Evolutionary conservation across 2,797 vertebrate species (phyloP).

Genomic region (Dryobates pubescens): DNA sequence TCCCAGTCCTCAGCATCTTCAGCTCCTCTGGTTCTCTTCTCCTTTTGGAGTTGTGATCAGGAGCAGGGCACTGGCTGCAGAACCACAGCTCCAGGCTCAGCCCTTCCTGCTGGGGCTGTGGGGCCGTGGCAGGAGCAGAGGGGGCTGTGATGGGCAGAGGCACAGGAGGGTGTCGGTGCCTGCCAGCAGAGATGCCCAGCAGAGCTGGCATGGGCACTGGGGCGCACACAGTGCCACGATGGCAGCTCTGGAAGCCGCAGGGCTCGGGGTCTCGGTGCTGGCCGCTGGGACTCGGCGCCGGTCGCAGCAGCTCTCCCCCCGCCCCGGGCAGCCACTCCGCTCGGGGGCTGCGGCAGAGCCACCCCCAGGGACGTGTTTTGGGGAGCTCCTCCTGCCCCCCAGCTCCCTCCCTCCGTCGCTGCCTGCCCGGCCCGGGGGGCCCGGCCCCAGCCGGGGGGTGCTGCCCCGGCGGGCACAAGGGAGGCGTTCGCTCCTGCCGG

Average conservation of each 20-base stretch:
- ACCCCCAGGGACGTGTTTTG: rapidly evolving
- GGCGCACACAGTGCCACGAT: rapidly evolving
- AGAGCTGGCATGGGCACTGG: rapidly evolving
- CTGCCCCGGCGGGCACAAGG: neutral
- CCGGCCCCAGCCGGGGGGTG: neutral
- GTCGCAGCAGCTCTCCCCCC: neutral
- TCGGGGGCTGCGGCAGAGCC: neutral
- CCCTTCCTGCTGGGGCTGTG: neutral
- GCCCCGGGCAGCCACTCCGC: rapidly evolving
- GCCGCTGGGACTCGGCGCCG: neutral
- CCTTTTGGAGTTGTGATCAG: neutral
- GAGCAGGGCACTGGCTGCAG: rapidly evolving
- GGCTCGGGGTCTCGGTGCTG: too few relatives aligned
- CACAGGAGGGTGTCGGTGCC: neutral
- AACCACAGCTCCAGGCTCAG: neutral
- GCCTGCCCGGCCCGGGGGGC: rapidly evolving
- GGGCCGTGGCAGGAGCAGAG: neutral
- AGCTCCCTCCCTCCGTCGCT: rapidly evolving
- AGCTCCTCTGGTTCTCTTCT: neutral
- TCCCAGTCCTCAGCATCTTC: too few relatives aligned
- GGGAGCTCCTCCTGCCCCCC: neutral
- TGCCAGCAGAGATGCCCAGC: rapidly evolving
- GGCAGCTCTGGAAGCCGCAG: neutral
- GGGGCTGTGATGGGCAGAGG: neutral
- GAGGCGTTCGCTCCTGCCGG: neutral